These are phyloP conservation scores for Agrypnia vestita DNA, from an alignment of 1,140 invertebrate genomes.

Conservation along the genomic window DNA sequence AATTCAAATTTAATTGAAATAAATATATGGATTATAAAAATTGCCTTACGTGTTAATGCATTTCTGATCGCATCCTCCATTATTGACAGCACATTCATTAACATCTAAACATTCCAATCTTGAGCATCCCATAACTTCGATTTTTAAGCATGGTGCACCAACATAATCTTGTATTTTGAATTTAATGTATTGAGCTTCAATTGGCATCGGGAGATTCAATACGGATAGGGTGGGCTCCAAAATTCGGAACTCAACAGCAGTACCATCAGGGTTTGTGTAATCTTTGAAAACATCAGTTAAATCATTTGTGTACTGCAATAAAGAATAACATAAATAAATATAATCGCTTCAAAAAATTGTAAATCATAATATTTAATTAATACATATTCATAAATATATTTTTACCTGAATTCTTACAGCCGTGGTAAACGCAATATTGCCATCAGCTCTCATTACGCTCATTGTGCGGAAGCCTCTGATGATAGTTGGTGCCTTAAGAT, in stretches of 20 bases:
- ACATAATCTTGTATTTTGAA: constrained; percentile 93
- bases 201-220: constrained; percentile 90
- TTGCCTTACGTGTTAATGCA: constrained; percentile 85
- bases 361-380: too few relatives aligned
- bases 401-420: constrained; percentile 83
- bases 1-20: neutral
- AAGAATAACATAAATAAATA: constrained; percentile 51
- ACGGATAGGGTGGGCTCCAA: constrained; percentile 90
- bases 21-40: neutral
- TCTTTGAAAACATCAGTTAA: constrained; percentile 92
- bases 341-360: neutral
- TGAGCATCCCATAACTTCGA: constrained; percentile 96
- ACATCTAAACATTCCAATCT: constrained; percentile 92
- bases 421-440: constrained; percentile 88
- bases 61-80: constrained; percentile 96
- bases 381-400: neutral
- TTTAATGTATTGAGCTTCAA: constrained; percentile 91
- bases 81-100: constrained; percentile 91
- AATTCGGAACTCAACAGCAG: constrained; percentile 93
- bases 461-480: constrained; percentile 92
- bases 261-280: constrained; percentile 92
- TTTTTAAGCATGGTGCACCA: constrained; percentile 89
- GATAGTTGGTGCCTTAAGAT: constrained; percentile 92
- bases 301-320: constrained; percentile 85
- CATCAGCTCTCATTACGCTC: constrained; percentile 85